Percentiles rank a stretch among this genome's conserved stretches.
These are phyloP conservation scores for Parochlus steinenii DNA, from an alignment of 2,888 invertebrate species.

Conservation along the genomic window DNA sequence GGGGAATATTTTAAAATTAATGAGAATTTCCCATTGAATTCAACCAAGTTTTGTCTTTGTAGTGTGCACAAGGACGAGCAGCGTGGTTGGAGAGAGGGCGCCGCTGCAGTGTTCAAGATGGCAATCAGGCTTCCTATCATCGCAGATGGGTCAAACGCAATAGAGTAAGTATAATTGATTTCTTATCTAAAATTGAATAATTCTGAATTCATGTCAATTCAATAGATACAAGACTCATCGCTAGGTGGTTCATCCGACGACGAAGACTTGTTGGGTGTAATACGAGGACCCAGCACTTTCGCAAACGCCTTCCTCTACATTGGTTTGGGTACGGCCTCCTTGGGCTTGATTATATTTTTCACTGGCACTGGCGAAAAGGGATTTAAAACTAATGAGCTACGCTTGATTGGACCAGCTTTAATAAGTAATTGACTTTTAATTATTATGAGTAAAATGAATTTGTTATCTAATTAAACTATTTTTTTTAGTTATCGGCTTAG, in stretches of 20 bases:
- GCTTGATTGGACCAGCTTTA: conserved; percentile 71
- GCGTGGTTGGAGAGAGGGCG: conserved; percentile 61
- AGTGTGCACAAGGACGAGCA: conserved; percentile 71
- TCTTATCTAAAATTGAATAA: not conserved
- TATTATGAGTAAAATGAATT: too few species aligned
- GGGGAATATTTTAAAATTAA: too few species aligned
- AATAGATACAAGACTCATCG: conserved; percentile 67
- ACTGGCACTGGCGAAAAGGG: conserved; percentile 81
- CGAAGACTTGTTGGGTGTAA: conserved; percentile 47
- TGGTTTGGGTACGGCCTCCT: conserved; percentile 64
- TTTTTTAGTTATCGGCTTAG: conserved; percentile 47
- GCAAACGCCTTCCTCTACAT: conserved; percentile 73
- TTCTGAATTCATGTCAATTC: not conserved
- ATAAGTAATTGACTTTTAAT: conserved; percentile 31
- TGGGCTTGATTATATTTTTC: conserved; percentile 76
- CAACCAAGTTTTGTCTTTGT: too few species aligned
- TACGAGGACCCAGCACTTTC: conserved; percentile 58
- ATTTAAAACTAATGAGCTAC: conserved; percentile 70
- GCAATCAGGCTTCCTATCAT: conserved; percentile 39
- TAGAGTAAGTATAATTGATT: conserved; percentile 40
- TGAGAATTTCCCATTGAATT: too few species aligned
- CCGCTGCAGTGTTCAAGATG: conserved; percentile 49
- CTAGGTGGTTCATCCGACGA: conserved; percentile 65
- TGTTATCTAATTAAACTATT: conserved; percentile 4
- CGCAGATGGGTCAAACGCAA: conserved; percentile 75